Conservation (phyloP, 2,797 vertebrate species). For the Microctenopoma lineatum region DNA sequence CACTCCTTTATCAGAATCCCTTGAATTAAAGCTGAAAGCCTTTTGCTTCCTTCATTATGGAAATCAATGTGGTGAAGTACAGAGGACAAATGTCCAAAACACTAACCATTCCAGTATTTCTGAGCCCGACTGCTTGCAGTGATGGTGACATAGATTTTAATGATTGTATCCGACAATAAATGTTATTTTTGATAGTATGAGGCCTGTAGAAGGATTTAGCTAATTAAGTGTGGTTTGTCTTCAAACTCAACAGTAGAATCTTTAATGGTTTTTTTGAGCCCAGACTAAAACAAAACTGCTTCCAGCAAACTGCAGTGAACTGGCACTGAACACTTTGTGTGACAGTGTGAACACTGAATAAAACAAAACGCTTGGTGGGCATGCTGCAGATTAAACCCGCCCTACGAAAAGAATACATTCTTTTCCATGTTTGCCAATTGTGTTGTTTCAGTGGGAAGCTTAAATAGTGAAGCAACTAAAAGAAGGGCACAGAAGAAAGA, state of each 20-base stretch:
- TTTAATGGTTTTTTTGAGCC: neutral
- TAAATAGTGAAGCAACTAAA: slow-evolving; percentile 47
- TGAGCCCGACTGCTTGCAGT: slow-evolving; percentile 48
- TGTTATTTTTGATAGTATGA: slow-evolving; percentile 15
- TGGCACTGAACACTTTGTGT: slow-evolving; percentile 28
- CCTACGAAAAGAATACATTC: slow-evolving; percentile 47
- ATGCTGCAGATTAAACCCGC: slow-evolving; percentile 54
- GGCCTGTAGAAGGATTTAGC: slow-evolving; percentile 16
- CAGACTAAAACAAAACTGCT: slow-evolving; percentile 15
- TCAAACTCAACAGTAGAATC: slow-evolving; percentile 12
- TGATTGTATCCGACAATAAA: neutral
- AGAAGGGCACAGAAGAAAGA: slow-evolving; percentile 43
- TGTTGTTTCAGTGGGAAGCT: slow-evolving; percentile 54
- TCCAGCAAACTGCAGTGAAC: slow-evolving; percentile 35
- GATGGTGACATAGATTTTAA: slow-evolving; percentile 44
- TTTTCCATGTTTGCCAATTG: slow-evolving; percentile 56
- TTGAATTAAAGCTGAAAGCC: no score
- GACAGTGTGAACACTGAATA: slow-evolving; percentile 42
- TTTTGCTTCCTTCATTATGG: no score
- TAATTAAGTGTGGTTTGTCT: slow-evolving; percentile 22
- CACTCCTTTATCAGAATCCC: no score
- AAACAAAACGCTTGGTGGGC: slow-evolving; percentile 52
- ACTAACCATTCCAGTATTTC: no score
- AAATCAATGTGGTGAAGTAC: no score
- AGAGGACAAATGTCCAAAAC: neutral